These are phyloP conservation scores for Apeira syringaria DNA, from an alignment of 2,888 invertebrate genomes.

Conservation along the genomic window DNA sequence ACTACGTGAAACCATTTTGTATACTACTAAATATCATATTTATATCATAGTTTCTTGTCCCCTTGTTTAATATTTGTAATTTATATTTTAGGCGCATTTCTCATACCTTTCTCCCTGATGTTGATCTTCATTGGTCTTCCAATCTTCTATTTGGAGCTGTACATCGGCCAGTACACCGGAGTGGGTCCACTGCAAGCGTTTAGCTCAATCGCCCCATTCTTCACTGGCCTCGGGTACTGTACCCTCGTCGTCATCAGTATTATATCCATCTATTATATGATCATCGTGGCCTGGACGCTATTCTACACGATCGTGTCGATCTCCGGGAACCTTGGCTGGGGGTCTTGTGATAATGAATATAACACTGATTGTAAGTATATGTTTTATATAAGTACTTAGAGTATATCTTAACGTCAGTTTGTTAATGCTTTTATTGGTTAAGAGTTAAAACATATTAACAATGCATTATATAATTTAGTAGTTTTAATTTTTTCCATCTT, in stretches of 20 bases:
- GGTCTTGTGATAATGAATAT: conserved; percentile 85
- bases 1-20: no score
- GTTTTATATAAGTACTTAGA: no score
- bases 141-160: conserved; percentile 90
- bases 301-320: conserved; percentile 90
- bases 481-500: no score
- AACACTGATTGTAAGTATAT: conserved; percentile 84
- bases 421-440: no score
- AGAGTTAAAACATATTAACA: no score
- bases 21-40: no score
- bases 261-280: conserved; percentile 91
- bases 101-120: conserved; percentile 89
- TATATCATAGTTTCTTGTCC: no score
- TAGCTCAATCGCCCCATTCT: conserved; percentile 84
- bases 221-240: conserved; percentile 86
- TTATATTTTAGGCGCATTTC: conserved; percentile 87
- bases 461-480: no score
- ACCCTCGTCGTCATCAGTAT: conserved; percentile 88
- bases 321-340: conserved; percentile 86
- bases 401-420: no score
- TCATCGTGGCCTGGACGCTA: conserved; percentile 90
- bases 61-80: no score
- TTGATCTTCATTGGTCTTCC: conserved; percentile 90
- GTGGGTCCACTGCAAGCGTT: conserved; percentile 88
- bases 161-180: conserved; percentile 91